Conservation (phyloP, 1,140 invertebrate species). For the Bombyx mori region DNA sequence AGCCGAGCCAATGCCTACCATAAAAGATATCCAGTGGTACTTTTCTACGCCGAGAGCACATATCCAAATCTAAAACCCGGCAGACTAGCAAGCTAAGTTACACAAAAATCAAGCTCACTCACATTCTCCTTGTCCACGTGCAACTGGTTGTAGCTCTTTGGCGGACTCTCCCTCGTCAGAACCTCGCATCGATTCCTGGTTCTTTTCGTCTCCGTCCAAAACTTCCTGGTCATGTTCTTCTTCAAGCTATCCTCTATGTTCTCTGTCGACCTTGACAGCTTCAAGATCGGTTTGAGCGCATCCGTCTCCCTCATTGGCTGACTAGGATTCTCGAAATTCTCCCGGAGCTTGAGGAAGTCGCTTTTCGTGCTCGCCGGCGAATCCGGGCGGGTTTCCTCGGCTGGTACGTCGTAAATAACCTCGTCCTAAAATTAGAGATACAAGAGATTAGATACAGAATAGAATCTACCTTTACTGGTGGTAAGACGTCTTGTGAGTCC, state of each 20-base stretch:
- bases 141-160: constrained; percentile 29
- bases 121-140: constrained; percentile 58
- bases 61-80: no score
- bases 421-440: constrained; percentile 38
- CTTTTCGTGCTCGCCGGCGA: constrained; percentile 10
- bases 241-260: constrained; percentile 35
- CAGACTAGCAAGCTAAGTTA: no score
- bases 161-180: constrained; percentile 20
- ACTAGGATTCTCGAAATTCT: constrained; percentile 35
- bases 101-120: constrained; percentile 19
- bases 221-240: constrained; percentile 29
- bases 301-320: not conserved
- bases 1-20: no score
- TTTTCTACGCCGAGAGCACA: no score
- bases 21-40: no score
- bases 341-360: constrained; percentile 38
- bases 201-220: constrained; percentile 35
- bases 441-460: not conserved
- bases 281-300: constrained; percentile 4
- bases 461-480: not conserved
- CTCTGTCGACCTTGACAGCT: constrained; percentile 40
- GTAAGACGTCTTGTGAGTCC: no score
- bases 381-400: constrained; percentile 22
- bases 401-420: constrained; percentile 60
- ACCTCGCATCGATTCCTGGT: constrained; percentile 22